Base-by-base conservation (phyloP, 1,140 invertebrate genomes). In the Zaprionus camerounensis region DNA sequence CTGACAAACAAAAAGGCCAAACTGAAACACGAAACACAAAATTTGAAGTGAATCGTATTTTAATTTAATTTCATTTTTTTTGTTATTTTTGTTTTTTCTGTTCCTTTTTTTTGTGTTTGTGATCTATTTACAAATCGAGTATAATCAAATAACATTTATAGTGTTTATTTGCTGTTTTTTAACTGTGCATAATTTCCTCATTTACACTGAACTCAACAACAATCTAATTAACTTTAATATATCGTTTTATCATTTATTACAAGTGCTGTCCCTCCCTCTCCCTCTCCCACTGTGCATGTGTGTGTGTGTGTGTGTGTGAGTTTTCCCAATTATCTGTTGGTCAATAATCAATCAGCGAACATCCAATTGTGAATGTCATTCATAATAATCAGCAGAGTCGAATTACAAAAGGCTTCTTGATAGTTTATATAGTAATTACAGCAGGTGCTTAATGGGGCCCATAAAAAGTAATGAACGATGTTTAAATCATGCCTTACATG, bases 1-100 rank as follows among this genome's bases (percentile, higher is more conserved):
- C 17, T 51, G 41, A 7, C 31, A 71, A 38, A 55, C 49, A 38
- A 71, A 71, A 71, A 46, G 56, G 68, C 51, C 53, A 72, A 72
- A 51, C 15, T 51, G 55, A 49, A 49, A 67, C 17, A 12, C 26
- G 64, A 58, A 55, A 34, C n/a, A 17, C 13, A 56, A 56, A 56
- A 28, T 31, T 26, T 24, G 26, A 56, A 26, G 24, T 56, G 9
- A 34, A 26, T 28, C n/a, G 26, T 6, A 1, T 56, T 56, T 56
- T 2, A 1, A 17, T 56, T 56, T 31, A 31, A 56, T 56, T 56
- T 20, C 11, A 51, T 51, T 46, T 46, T 46, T 17, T 46, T 9
- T 44, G 2, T 46, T 46, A 7, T 20, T 17, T 6, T 46, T 46
- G n/a, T 46, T 46, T 46, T 44, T 46, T 17, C 15, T 46, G 6